Percentiles rank a stretch among this genome's conserved stretches.
Conservation (phyloP, 2,888 invertebrate species). For the Euplagia quadripunctaria region DNA sequence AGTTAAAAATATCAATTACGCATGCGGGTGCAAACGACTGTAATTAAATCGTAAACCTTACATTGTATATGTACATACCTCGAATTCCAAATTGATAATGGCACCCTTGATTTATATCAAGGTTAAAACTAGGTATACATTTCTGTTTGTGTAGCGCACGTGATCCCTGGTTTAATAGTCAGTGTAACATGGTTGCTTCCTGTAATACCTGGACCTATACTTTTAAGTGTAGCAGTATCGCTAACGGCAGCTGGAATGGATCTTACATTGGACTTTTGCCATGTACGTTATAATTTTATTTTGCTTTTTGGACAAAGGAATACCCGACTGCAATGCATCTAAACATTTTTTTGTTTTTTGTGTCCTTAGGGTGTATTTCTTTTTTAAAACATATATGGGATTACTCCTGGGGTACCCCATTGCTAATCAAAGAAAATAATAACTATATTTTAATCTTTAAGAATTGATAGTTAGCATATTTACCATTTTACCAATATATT, state of each 20-base stretch:
- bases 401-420: too few relatives aligned
- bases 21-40: background rate
- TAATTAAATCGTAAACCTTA: background rate
- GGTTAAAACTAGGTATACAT: background rate
- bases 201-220: slow-evolving; percentile 71
- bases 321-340: background rate
- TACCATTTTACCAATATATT: too few relatives aligned
- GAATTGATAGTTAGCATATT: too few relatives aligned
- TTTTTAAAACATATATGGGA: too few relatives aligned
- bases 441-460: background rate
- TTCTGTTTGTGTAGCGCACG: slow-evolving; percentile 75
- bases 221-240: slow-evolving; percentile 75
- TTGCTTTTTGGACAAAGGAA: background rate
- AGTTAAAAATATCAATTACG: background rate
- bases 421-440: too few relatives aligned
- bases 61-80: background rate
- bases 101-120: background rate
- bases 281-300: slow-evolving; percentile 63
- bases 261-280: slow-evolving; percentile 87
- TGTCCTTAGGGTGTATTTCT: too few relatives aligned
- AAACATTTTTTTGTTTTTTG: too few relatives aligned
- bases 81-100: background rate
- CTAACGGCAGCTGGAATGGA: slow-evolving; percentile 89
- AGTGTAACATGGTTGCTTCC: slow-evolving; percentile 66
- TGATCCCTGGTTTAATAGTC: slow-evolving; percentile 82